Conservation (phyloP, 1,140 invertebrate species). For the Calephelis nemesis region DNA sequence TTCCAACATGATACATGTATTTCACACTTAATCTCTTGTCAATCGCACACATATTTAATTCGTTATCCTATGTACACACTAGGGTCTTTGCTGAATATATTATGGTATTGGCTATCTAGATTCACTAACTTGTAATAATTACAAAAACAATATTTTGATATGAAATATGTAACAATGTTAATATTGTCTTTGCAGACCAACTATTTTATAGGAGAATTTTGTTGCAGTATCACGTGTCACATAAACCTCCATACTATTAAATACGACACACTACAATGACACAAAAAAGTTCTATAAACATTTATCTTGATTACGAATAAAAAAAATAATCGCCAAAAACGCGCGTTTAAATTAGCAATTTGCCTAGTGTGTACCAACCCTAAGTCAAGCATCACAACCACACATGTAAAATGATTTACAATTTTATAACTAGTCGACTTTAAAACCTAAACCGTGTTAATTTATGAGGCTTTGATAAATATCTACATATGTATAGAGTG, state of each 20-base stretch:
- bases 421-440: slow-evolving; percentile 6
- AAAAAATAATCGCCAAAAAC: no score
- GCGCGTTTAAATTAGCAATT: neutral
- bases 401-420: slow-evolving; percentile 12
- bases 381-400: slow-evolving; percentile 15
- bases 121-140: neutral
- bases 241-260: no score
- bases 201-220: no score
- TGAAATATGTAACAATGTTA: no score
- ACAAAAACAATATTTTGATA: no score
- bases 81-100: neutral
- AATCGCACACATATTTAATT: neutral
- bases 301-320: neutral
- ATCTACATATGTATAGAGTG: neutral
- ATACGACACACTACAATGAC: neutral
- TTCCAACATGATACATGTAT: neutral
- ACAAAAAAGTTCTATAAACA: neutral
- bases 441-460: slow-evolving; percentile 10
- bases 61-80: slow-evolving; percentile 6
- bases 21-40: slow-evolving; percentile 2
- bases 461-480: neutral
- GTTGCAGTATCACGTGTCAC: no score
- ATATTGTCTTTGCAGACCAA: no score
- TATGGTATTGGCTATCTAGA: neutral
- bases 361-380: slow-evolving; percentile 5